Percentiles rank a stretch among this genome's conserved stretches.
These are phyloP conservation scores for Cerceris ruficornis DNA, from an alignment of 2,888 invertebrate genomes.

Conservation along the genomic window DNA sequence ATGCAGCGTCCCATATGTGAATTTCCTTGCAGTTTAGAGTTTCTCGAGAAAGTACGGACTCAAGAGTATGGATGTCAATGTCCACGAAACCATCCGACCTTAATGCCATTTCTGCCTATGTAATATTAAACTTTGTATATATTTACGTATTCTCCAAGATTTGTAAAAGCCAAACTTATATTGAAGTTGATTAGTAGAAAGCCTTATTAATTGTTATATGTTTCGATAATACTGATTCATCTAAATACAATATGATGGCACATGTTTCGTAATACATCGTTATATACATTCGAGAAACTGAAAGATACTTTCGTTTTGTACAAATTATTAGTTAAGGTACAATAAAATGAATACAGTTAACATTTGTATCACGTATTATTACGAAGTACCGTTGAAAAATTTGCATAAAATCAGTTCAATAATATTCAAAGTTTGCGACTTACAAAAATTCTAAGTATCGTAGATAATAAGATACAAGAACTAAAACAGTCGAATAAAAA, in stretches of 20 bases:
- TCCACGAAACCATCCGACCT: conserved; percentile 98
- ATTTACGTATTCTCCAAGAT: background rate
- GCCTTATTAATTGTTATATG: background rate
- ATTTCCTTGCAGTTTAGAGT: conserved; percentile 97
- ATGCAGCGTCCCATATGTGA: conserved; percentile 93
- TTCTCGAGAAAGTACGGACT: conserved; percentile 95
- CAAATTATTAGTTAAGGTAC: too few species aligned
- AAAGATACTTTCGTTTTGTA: too few species aligned
- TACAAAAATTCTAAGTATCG: background rate
- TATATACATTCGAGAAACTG: too few species aligned
- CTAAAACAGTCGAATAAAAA: background rate
- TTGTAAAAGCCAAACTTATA: background rate
- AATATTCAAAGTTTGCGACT: background rate
- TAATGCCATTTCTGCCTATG: conserved; percentile 96
- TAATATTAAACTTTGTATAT: conserved; percentile 58
- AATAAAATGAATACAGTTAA: too few species aligned
- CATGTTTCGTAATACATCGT: too few species aligned
- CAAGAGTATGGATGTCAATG: conserved; percentile 95
- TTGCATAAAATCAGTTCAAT: background rate
- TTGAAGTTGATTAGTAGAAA: background rate
- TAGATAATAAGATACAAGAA: background rate
- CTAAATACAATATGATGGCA: too few species aligned
- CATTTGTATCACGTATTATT: background rate
- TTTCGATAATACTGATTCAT: too few species aligned
- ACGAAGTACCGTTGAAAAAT: background rate